Evolutionary conservation across 2,113 vertebrate species (phyloP).

Genomic region (Passer montanus): DNA sequence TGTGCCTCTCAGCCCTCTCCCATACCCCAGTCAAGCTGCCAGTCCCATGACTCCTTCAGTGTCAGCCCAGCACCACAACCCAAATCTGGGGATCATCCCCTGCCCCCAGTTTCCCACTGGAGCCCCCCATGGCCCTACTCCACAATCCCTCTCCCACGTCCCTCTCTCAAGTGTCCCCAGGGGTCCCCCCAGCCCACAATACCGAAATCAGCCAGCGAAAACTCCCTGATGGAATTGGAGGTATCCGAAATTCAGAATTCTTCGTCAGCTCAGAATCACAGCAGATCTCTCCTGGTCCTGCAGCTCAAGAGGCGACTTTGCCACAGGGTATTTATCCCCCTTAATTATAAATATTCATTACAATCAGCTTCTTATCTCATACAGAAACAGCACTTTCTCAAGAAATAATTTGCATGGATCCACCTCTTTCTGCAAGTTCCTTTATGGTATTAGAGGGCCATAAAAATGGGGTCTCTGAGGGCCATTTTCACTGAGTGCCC

Average conservation of each 20-base stretch:
- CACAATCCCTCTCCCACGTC: too few relatives aligned
- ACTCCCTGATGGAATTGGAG: neutral
- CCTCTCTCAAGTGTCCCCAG: neutral
- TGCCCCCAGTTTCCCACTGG: too few relatives aligned
- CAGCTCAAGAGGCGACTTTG: neutral
- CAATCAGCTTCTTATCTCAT: neutral
- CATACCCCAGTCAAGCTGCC: too few relatives aligned
- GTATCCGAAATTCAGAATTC: neutral
- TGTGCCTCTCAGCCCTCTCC: too few relatives aligned
- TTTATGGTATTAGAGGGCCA: too few relatives aligned
- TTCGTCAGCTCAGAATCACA: neutral
- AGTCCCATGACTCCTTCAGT: rapidly evolving
- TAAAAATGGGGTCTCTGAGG: too few relatives aligned
- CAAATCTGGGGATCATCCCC: too few relatives aligned
- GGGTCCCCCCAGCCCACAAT: neutral
- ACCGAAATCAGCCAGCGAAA: rapidly evolving
- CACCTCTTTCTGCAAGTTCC: neutral
- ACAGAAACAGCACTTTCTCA: rapidly evolving
- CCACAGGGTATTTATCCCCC: neutral
- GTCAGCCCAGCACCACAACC: too few relatives aligned
- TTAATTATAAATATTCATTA: neutral
- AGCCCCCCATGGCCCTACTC: too few relatives aligned
- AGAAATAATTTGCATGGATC: neutral
- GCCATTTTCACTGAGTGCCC: too few relatives aligned
- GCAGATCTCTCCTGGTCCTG: neutral